These are phyloP conservation scores for Lepidocolaptes lacrymiger DNA, from an alignment of 2,797 vertebrate species.

Conservation along the genomic window DNA sequence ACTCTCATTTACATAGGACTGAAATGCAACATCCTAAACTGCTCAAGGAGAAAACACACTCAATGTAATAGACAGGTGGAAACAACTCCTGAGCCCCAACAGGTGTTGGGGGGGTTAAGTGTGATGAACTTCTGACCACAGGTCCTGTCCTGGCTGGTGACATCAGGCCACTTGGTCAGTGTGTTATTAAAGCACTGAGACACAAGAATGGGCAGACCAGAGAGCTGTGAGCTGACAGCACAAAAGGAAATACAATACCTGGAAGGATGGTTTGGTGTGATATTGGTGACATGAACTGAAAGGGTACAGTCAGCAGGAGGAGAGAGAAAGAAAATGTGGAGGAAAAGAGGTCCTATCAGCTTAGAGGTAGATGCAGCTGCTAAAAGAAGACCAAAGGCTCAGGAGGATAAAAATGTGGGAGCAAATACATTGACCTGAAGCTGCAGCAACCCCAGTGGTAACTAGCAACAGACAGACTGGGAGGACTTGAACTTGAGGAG, in stretches of 20 bases:
- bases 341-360: neutral
- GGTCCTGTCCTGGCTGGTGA: neutral
- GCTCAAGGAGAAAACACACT: neutral
- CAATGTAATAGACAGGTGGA: neutral
- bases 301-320: neutral
- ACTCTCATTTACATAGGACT: constrained; percentile 43
- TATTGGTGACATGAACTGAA: neutral
- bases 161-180: neutral
- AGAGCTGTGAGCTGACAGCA: neutral
- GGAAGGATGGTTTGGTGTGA: neutral
- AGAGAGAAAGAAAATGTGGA: neutral
- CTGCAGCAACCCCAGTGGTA: neutral
- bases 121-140: neutral
- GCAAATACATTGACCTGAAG: neutral
- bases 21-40: neutral
- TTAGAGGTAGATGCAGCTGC: neutral
- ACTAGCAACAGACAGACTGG: neutral
- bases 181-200: accelerated
- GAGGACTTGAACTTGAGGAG: neutral
- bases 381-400: neutral
- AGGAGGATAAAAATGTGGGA: neutral
- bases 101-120: neutral
- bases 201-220: neutral
- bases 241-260: neutral
- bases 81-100: neutral